Evolutionary conservation across 2,888 invertebrate genomes (phyloP).

Genomic region (Machimus atricapillus): DNA sequence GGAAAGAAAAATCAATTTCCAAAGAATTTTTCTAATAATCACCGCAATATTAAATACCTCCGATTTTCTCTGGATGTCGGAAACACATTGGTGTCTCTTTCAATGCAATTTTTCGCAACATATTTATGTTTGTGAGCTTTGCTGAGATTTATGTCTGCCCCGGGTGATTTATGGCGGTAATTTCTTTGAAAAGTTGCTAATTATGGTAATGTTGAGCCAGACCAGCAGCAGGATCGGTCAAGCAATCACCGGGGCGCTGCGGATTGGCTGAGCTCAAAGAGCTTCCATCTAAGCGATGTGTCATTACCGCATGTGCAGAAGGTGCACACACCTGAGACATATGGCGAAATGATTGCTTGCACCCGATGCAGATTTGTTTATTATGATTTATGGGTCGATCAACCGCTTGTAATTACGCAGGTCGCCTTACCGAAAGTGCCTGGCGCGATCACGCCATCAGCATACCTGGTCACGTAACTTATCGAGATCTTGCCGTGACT

Average conservation of each 20-base stretch:
- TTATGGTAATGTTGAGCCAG: conserved; percentile 4
- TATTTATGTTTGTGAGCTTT: not conserved
- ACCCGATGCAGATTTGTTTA: not conserved
- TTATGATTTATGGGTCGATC: conserved; percentile 33
- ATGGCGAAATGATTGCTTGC: conserved; percentile 7
- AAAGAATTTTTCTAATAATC: too few relatives aligned
- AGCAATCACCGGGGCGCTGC: not conserved
- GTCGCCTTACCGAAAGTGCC: not conserved
- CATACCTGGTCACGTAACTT: not conserved
- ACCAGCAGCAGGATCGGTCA: not conserved
- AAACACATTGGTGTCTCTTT: not conserved
- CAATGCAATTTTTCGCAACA: not conserved
- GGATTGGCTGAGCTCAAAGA: not conserved
- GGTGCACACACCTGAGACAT: not conserved
- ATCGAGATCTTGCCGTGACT: not conserved
- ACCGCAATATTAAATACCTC: not conserved
- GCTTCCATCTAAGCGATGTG: conserved; percentile 23
- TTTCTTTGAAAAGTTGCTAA: conserved; percentile 37
- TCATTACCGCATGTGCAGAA: not conserved
- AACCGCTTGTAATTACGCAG: conserved; percentile 3
- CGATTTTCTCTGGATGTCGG: not conserved
- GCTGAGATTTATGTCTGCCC: conserved; percentile 18
- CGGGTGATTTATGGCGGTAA: conserved; percentile 14
- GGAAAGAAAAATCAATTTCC: too few relatives aligned
- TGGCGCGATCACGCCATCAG: not conserved